Base-by-base conservation (phyloP, 2,113 vertebrate species). In the Hassar affinis region DNA sequence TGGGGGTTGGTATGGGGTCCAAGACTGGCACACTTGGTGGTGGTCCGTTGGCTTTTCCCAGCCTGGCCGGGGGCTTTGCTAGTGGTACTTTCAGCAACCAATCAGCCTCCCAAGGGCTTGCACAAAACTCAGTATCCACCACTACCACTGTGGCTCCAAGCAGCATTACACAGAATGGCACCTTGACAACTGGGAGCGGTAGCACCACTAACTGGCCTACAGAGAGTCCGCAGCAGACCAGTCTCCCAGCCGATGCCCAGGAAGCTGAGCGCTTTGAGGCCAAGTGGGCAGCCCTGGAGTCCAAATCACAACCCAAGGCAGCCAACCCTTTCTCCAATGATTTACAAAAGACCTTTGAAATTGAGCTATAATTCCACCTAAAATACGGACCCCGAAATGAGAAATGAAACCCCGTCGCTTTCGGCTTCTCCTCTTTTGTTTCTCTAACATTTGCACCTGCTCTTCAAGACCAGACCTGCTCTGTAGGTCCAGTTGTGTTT, bases 311-410 rank as follows among this genome's bases (percentile, higher is more conserved):
- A 25, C 89, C 94, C 10, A 95, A 92, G 57, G 88, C 93, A 22
- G 84, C 94, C 61, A 97, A 96, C 88, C 96, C 96, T 0, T 98
- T 98, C 88, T 96, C 96, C 35, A 95, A 94, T 2, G 96, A 96
- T 92, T 91, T 95, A 89, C 95, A 96, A 85, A 97, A 97, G 91
- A 97, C 96, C 27, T 97, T 97, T 54, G 96, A 98, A 91, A 97
- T 97, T 56, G 95, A 97, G 92, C 95, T 97, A 90, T 97, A 95
- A 93, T 91, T 85, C 76, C 91, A 78, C 54, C 78, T 12, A 52
- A 38, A 57, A 52, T 45, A 61, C 30, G 52, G 66, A 78, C 59
- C 45, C 76, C 68, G 54, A 86, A 42, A 80, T 30, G 35, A 81
- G 68, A 75, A 52, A 80, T 47, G 30, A 77, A 86, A 68, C 80